These are phyloP conservation scores for Drosophila mauritiana DNA, from an alignment of 1,140 invertebrate genomes.

Conservation along the genomic window DNA sequence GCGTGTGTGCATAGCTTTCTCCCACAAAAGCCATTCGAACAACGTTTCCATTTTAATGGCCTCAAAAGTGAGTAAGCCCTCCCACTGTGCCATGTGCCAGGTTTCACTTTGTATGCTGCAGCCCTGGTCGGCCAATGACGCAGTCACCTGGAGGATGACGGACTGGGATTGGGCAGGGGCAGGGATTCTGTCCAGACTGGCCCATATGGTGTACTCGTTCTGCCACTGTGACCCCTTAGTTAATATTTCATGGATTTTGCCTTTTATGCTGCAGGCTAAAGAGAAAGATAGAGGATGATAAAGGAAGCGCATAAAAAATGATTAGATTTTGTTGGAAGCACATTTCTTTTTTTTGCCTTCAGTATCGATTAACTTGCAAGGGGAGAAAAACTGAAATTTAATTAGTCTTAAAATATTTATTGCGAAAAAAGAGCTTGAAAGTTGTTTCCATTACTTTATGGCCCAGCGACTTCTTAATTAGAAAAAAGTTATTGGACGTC, in stretches of 20 bases:
- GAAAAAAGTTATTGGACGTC: not conserved
- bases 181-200: conserved; percentile 24
- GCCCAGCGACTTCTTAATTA: not conserved
- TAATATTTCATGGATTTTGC: conserved; percentile 40
- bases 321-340: conserved; percentile 25
- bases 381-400: conserved; percentile 24
- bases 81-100: conserved; percentile 42
- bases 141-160: conserved; percentile 28
- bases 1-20: not conserved
- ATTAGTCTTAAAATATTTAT: conserved; percentile 10
- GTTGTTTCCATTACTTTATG: conserved; percentile 1
- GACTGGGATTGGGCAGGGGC: not conserved
- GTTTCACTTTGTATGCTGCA: conserved; percentile 24
- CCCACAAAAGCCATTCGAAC: conserved; percentile 6
- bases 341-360: not conserved
- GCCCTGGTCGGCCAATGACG: conserved; percentile 18
- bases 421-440: conserved; percentile 10
- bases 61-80: conserved; percentile 17
- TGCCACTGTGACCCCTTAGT: conserved; percentile 45
- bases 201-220: conserved; percentile 38
- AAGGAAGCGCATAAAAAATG: conserved; percentile 18
- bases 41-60: conserved; percentile 27
- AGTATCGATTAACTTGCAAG: conserved; percentile 2
- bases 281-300: conserved; percentile 3
- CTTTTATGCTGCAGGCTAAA: conserved; percentile 14